Conservation (phyloP, 2,888 invertebrate species). For the Molorchus minor region DNA sequence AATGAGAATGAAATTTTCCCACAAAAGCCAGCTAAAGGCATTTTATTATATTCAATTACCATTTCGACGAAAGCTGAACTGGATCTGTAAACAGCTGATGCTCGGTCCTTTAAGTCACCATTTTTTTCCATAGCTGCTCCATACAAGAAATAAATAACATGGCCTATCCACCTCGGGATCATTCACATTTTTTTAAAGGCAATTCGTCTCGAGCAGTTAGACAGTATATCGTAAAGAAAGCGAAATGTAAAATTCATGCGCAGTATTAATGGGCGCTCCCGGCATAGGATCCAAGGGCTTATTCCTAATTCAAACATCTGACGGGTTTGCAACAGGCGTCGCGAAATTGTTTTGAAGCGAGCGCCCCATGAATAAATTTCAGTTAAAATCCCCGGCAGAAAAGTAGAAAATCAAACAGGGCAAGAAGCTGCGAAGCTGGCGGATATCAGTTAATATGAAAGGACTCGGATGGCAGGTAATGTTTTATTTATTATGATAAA, state of each 20-base stretch:
- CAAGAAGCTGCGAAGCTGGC: not conserved
- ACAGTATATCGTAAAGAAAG: not conserved
- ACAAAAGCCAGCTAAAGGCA: too few relatives aligned
- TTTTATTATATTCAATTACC: too few relatives aligned
- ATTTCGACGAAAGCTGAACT: too few relatives aligned
- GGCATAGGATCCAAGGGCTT: not conserved
- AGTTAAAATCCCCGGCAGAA: not conserved
- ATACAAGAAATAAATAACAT: too few relatives aligned
- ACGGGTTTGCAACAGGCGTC: constrained; percentile 22
- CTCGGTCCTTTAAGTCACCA: too few relatives aligned
- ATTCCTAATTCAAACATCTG: constrained; percentile 12
- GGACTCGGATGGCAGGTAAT: not conserved
- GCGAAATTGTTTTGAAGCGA: constrained; percentile 13
- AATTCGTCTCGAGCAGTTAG: not conserved
- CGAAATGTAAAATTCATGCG: constrained; percentile 12
- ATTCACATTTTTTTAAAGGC: not conserved
- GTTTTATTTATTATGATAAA: not conserved
- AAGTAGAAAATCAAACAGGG: constrained; percentile 4
- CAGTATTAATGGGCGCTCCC: not conserved
- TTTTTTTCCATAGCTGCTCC: too few relatives aligned
- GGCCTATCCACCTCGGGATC: too few relatives aligned
- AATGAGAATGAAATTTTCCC: too few relatives aligned
- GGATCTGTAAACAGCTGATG: too few relatives aligned
- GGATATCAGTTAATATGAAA: not conserved
- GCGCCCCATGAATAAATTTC: constrained; percentile 13